phyloP scores from a whole-genome alignment of 2,113 vertebrate species.

The Oncorhynchus keta region DNA sequence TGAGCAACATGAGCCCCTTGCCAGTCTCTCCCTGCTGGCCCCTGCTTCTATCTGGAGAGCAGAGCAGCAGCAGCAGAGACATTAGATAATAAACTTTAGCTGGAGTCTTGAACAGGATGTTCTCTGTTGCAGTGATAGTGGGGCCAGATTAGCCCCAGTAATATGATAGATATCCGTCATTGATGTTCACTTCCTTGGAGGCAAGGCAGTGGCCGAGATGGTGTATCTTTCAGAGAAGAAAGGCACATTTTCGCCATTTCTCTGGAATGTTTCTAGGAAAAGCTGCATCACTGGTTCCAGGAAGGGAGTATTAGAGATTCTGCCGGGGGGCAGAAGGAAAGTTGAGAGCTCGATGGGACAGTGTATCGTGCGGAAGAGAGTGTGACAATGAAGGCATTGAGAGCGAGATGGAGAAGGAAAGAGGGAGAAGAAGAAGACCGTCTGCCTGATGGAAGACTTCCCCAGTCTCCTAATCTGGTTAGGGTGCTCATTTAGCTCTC shows the following conservation, averaged over 20 bases:
- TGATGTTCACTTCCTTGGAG: slow-evolving; percentile 13
- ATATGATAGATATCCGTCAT: background rate
- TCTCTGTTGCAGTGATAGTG: background rate
- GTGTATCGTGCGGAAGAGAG: slow-evolving; percentile 44
- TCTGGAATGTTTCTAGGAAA: slow-evolving; percentile 33
- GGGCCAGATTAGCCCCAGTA: background rate
- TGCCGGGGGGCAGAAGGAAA: slow-evolving; percentile 1
- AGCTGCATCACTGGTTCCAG: slow-evolving; percentile 1
- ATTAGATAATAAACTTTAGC: background rate
- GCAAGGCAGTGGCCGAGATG: background rate
- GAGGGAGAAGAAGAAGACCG: slow-evolving; percentile 25
- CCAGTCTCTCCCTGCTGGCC: background rate
- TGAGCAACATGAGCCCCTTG: background rate
- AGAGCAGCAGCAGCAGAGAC: background rate
- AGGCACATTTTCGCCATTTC: slow-evolving; percentile 28
- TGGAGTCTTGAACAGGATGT: background rate
- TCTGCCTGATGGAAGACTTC: slow-evolving; percentile 64
- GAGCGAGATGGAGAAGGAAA: slow-evolving; percentile 17
- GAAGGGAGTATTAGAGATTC: slow-evolving; percentile 14
- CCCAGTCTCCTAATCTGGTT: slow-evolving; percentile 61
- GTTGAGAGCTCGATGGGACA: slow-evolving; percentile 17
- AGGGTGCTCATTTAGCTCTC: slow-evolving; percentile 53
- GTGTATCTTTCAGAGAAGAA: background rate
- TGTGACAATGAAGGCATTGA: slow-evolving; percentile 56
- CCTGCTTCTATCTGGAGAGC: background rate